Base-by-base conservation (phyloP, 1,140 invertebrate species). In the Pseudomyrmex flavicornis region DNA sequence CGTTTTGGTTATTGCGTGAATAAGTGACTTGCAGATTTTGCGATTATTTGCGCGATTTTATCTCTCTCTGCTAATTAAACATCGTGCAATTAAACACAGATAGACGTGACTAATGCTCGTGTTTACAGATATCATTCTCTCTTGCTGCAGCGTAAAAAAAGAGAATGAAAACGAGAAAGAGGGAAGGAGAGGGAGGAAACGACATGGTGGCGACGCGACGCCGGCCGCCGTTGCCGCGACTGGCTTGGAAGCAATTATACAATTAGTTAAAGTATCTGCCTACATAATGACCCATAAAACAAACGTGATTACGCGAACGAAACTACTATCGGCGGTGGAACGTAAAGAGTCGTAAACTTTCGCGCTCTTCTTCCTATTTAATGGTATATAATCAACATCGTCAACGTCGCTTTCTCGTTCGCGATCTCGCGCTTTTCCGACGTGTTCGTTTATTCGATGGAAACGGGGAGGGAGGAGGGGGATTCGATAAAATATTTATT, bases 191-290 rank as follows among this genome's bases (percentile, higher is more conserved):
- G 7, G 7, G 35, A 66, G 87, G 76, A 85, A 79, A 80, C 82
- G 87, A 90, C 89, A 76, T 69, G 75, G 87, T 72, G 87, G 91
- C 91, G 90, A 92, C 90, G 84, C 89, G 86, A 92, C 88, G 90
- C 83, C 89, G 35, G 72, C 77, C 84, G 82, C 79, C 65, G 77
- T 17, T 68, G 54, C 83, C 75, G 59, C 61, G 52, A 50, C 77
- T 82, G 89, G 88, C 88, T 90, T 85, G 22, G 54, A 84, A 92
- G 92, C 93, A 94, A 94, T 94, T 94, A 94, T 94, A 93, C 93
- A 94, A 94, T 94, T 94, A 94, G 93, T 92, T 92, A 94, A 93
- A 94, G 92, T 93, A 93, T 93, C 93, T 90, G 90, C 88, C 88
- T 86, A 86, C 88, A 89, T 92, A 93, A 93, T 91, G 90, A 89